Conservation (phyloP, 2,113 vertebrate species). For the Pelecanoides urinatrix region DNA sequence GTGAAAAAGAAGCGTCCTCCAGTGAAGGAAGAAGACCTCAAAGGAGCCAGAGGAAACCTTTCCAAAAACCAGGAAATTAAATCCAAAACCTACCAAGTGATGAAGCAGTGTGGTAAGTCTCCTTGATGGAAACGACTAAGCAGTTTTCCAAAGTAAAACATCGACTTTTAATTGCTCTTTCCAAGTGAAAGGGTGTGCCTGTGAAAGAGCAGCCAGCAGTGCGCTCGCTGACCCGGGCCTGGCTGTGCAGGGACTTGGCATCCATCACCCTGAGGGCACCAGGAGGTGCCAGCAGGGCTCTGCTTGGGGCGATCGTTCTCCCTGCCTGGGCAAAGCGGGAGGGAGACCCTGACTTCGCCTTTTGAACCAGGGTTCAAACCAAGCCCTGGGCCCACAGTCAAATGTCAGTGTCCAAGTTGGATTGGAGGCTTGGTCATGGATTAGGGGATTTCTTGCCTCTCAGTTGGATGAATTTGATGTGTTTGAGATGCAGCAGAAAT, state of each 20-base stretch:
- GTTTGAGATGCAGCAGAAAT: background rate
- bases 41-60: slow-evolving; percentile 91
- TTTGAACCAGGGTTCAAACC: background rate
- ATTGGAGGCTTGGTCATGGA: background rate
- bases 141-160: background rate
- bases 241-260: background rate
- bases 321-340: background rate
- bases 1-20: slow-evolving; percentile 94
- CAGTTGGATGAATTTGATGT: background rate
- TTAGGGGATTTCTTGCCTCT: background rate
- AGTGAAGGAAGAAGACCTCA: slow-evolving; percentile 94
- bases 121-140: background rate
- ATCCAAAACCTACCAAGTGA: slow-evolving; percentile 98
- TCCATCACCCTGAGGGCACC: background rate
- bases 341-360: background rate
- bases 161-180: background rate
- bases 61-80: slow-evolving; percentile 88
- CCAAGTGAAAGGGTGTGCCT: background rate
- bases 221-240: background rate
- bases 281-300: background rate
- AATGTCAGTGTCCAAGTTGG: too few relatives aligned
- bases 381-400: background rate
- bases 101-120: slow-evolving; percentile 90
- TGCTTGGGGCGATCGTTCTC: accelerated
- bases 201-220: background rate